Evolutionary conservation across 2,113 vertebrate genomes (phyloP).

Genomic region (Crotophaga sulcirostris): DNA sequence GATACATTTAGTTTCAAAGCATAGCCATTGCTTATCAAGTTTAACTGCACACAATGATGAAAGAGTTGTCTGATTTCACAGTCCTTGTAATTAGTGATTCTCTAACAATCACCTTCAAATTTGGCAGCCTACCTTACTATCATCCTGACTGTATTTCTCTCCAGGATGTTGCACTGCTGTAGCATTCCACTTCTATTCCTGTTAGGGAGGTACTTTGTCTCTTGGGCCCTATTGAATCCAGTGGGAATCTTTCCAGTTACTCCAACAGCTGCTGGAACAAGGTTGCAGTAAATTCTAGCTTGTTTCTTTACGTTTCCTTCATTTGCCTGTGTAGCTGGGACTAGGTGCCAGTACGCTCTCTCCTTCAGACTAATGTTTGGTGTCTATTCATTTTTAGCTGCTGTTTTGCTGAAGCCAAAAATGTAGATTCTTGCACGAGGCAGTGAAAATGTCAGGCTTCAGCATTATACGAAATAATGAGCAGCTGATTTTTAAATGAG

Average conservation of each 20-base stretch:
- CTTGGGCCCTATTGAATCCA: neutral
- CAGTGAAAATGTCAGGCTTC: neutral
- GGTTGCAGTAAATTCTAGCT: neutral
- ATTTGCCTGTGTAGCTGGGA: neutral
- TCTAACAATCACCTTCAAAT: conserved; percentile 22
- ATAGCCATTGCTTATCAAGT: neutral
- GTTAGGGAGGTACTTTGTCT: neutral
- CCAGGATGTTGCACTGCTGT: neutral
- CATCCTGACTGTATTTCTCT: neutral
- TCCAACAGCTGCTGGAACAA: neutral
- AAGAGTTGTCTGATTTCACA: conserved; percentile 38
- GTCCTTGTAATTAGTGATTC: conserved; percentile 21
- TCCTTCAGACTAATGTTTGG: neutral
- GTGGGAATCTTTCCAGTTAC: neutral
- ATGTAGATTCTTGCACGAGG: neutral
- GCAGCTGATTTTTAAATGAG: neutral
- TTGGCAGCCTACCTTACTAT: neutral
- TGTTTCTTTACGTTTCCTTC: neutral
- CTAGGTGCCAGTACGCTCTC: neutral
- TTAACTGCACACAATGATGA: neutral
- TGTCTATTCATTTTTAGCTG: neutral
- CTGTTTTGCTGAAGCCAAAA: neutral
- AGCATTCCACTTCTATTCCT: neutral
- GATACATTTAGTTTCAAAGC: conserved; percentile 35
- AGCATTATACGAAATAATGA: neutral